Percentiles rank a stretch among this genome's conserved stretches.
Conservation (phyloP, 2,113 vertebrate genomes). For the Synodontis membranacea region DNA sequence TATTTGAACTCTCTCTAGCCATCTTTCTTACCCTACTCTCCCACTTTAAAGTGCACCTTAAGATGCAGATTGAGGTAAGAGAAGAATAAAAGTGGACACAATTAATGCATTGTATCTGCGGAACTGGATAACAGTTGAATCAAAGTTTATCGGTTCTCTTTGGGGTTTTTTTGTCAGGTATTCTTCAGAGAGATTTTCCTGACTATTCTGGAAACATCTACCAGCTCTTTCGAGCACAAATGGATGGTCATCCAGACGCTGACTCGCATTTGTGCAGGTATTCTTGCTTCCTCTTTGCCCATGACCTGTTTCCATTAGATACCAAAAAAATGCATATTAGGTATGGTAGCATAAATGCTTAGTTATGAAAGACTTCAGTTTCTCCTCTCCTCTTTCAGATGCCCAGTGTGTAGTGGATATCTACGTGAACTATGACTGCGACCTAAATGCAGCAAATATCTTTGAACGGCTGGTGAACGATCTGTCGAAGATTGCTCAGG, state of each 20-base stretch:
- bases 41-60: conserved; percentile 96
- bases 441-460: conserved; percentile 97
- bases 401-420: conserved; percentile 99
- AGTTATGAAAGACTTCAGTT: neutral
- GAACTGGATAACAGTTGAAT: neutral
- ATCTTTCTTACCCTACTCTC: conserved; percentile 96
- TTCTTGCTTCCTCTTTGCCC: neutral
- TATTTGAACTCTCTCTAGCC: conserved; percentile 96
- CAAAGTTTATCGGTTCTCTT: neutral
- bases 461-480: conserved; percentile 97
- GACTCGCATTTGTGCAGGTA: conserved; percentile 97
- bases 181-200: conserved; percentile 99
- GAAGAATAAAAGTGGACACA: neutral
- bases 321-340: conserved; percentile 22
- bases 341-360: neutral
- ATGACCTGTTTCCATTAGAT: neutral
- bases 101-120: neutral
- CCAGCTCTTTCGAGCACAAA: conserved; percentile 97
- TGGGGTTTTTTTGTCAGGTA: conserved; percentile 75
- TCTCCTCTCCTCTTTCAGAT: conserved; percentile 71
- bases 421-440: conserved; percentile 98
- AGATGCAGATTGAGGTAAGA: conserved; percentile 98
- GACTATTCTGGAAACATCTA: conserved; percentile 94
- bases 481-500: conserved; percentile 96
- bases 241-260: conserved; percentile 99